Conservation (phyloP, 92 coral and sea anemone genomes). For the Blastomussa wellsi region DNA sequence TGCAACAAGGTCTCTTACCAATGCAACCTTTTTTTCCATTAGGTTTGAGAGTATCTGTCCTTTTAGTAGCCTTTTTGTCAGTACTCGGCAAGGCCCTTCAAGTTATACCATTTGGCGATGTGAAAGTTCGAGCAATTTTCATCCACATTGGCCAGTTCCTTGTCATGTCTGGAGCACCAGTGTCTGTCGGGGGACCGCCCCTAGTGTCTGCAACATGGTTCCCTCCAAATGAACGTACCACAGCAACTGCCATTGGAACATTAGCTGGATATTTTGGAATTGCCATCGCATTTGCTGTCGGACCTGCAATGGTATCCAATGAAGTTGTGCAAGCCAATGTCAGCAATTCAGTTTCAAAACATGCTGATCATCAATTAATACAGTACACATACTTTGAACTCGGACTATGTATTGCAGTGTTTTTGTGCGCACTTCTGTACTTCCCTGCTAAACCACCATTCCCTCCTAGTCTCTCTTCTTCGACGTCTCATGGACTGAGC, state of each 20-base stretch:
- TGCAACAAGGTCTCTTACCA: background rate
- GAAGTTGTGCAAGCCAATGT: background rate
- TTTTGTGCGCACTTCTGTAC: slow-evolving; percentile 65
- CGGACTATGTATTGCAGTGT: slow-evolving; percentile 48
- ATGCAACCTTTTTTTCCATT: background rate
- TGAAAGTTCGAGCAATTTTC: slow-evolving; percentile 41
- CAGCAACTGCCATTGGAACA: slow-evolving; percentile 79
- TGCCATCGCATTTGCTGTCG: slow-evolving; percentile 63
- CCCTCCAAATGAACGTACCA: slow-evolving; percentile 73
- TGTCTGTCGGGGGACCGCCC: slow-evolving; percentile 77
- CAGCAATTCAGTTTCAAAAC: background rate
- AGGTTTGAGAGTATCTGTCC: slow-evolving; percentile 75
- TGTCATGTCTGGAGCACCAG: slow-evolving; percentile 57
- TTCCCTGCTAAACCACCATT: slow-evolving; percentile 79
- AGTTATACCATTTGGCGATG: slow-evolving; percentile 52
- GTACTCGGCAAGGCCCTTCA: slow-evolving; percentile 71
- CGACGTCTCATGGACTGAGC: slow-evolving; percentile 25
- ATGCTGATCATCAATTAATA: slow-evolving; percentile 14
- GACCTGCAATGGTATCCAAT: slow-evolving; percentile 71
- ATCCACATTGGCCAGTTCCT: slow-evolving; percentile 78
- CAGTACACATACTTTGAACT: slow-evolving; percentile 55
- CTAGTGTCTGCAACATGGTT: slow-evolving; percentile 87
- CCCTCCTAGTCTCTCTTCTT: slow-evolving; percentile 72
- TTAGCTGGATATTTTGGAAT: slow-evolving; percentile 71
- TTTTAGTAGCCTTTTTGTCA: slow-evolving; percentile 57